Conservation (phyloP, 2,888 invertebrate species). For the Girardia tigrina region DNA sequence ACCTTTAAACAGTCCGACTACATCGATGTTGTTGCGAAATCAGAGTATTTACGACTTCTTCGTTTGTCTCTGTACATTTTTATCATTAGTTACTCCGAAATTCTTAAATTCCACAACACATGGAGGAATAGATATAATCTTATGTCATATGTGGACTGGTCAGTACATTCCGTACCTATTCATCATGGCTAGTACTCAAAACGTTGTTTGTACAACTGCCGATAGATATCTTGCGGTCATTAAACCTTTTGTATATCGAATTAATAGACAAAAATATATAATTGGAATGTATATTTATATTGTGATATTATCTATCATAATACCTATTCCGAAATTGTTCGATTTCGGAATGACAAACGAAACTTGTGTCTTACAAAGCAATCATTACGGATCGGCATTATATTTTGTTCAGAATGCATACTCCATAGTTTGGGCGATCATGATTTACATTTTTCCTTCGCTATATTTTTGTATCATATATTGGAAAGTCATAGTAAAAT, state of each 20-base stretch:
- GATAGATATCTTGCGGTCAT: neutral
- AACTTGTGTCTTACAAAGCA: neutral
- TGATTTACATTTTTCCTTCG: neutral
- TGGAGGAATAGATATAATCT: neutral
- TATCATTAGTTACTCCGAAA: neutral
- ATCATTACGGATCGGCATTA: neutral
- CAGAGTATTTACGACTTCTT: neutral
- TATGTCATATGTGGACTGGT: neutral
- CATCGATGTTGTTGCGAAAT: neutral
- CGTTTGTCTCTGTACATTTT: constrained; percentile 10
- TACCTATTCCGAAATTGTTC: constrained; percentile 1
- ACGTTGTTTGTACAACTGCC: neutral
- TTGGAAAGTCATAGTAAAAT: constrained; percentile 1
- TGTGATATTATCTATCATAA: neutral
- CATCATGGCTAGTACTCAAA: neutral
- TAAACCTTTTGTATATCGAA: neutral
- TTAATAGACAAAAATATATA: neutral
- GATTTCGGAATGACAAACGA: neutral
- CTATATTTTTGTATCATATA: neutral
- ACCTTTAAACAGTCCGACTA: neutral
- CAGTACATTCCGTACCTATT: constrained; percentile 2
- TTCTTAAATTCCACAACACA: neutral
- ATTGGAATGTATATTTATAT: neutral
- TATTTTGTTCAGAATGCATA: neutral
- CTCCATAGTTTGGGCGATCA: neutral